Conservation (phyloP, 2,888 invertebrate species). For the Drosophila pegasa region DNA sequence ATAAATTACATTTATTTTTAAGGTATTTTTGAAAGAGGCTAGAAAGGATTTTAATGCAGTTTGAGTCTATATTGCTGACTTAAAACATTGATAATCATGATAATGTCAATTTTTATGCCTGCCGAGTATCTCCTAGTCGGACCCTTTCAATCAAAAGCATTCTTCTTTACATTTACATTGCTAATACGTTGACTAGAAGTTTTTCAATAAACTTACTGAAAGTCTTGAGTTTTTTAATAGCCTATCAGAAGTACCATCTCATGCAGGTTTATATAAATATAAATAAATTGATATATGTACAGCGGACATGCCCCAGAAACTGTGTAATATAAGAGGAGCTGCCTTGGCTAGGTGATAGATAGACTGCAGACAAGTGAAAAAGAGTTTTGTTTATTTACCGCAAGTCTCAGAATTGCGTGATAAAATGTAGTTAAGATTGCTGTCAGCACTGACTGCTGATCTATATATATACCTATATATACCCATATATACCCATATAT, state of each 20-base stretch:
- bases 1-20: not conserved
- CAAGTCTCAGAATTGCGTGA: constrained; percentile 13
- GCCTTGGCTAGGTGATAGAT: constrained; percentile 15
- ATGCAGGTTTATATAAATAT: not conserved
- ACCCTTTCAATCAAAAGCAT: not conserved
- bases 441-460: not conserved
- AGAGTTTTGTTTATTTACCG: not conserved
- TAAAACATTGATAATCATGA: not conserved
- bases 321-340: not conserved
- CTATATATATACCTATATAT: not conserved
- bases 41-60: not conserved
- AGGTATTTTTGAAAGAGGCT: not conserved
- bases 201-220: not conserved
- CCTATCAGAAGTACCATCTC: not conserved
- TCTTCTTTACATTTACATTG: not conserved
- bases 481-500: not conserved
- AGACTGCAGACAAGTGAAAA: constrained; percentile 5
- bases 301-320: not conserved
- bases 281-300: not conserved
- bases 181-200: not conserved
- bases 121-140: not conserved
- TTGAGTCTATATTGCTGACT: not conserved
- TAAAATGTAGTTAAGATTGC: constrained; percentile 10
- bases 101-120: no score
- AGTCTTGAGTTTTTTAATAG: not conserved